Percentiles rank a stretch among this genome's conserved stretches.
phyloP scores from a whole-genome alignment of 2,888 invertebrate species.

The Plagodis dolabraria region DNA sequence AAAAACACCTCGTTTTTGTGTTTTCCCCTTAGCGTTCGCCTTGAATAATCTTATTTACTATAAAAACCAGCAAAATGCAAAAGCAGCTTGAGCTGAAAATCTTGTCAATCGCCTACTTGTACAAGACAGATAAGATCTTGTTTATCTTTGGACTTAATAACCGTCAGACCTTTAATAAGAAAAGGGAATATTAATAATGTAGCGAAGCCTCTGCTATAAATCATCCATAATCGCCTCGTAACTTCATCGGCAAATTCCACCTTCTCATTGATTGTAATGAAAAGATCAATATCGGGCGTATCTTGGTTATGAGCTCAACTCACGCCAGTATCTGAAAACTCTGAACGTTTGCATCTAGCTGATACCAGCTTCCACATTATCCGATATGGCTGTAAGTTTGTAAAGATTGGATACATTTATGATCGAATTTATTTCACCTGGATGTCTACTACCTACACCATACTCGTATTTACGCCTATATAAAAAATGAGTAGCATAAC shows the following conservation, averaged over 20 bases:
- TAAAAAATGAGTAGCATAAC: no score
- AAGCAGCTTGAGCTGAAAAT: slow-evolving; percentile 21
- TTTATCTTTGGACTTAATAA: slow-evolving; percentile 46
- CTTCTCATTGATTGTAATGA: slow-evolving; percentile 37
- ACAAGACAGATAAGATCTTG: slow-evolving; percentile 38
- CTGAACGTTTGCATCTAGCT: slow-evolving; percentile 8
- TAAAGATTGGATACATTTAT: neutral
- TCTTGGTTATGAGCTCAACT: slow-evolving; percentile 16
- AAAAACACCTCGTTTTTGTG: no score
- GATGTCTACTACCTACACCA: no score
- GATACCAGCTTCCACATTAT: slow-evolving; percentile 1
- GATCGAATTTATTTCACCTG: neutral
- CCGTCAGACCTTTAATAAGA: slow-evolving; percentile 34
- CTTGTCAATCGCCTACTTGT: slow-evolving; percentile 26
- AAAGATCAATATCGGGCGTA: slow-evolving; percentile 32
- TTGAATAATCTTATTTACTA: no score
- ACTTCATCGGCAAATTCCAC: slow-evolving; percentile 38
- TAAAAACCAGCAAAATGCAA: slow-evolving; percentile 1
- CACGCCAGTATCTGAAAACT: neutral
- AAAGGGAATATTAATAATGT: slow-evolving; percentile 41
- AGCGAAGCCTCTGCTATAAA: slow-evolving; percentile 37
- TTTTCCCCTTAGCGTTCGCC: no score
- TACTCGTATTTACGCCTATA: no score
- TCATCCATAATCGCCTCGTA: slow-evolving; percentile 44
- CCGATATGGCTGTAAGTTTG: neutral